Evolutionary conservation across 2,888 invertebrate species (phyloP).

Genomic region (Ophion slaviceki): DNA sequence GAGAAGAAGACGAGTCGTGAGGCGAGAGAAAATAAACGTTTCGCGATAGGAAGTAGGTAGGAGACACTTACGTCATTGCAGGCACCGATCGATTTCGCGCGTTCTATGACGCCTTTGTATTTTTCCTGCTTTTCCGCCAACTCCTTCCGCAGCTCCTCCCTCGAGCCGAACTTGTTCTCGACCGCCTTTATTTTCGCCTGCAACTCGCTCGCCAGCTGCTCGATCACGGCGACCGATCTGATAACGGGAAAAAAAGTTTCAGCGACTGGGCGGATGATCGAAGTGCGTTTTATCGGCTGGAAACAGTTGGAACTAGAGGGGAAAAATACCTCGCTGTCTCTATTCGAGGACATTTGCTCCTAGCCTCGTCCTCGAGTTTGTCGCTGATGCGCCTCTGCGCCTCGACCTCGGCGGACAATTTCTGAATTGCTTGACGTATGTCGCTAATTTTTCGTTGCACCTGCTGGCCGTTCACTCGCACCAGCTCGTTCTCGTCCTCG

Average conservation of each 20-base stretch:
- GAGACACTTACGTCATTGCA: conserved; percentile 73
- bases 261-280: neutral
- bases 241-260: conserved; percentile 23
- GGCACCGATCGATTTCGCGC: conserved; percentile 66
- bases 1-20: neutral
- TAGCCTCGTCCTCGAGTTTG: conserved; percentile 83
- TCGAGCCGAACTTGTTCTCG: conserved; percentile 74
- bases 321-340: conserved; percentile 83
- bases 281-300: neutral
- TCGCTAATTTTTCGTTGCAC: conserved; percentile 66
- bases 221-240: conserved; percentile 73
- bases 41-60: no score
- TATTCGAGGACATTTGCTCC: conserved; percentile 84
- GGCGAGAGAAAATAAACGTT: neutral
- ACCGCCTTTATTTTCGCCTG: conserved; percentile 72
- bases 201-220: conserved; percentile 64
- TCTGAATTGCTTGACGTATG: conserved; percentile 71
- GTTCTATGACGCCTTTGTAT: conserved; percentile 75
- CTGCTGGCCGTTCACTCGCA: conserved; percentile 67
- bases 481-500: conserved; percentile 79
- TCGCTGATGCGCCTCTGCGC: conserved; percentile 80
- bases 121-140: conserved; percentile 78
- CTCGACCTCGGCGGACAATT: conserved; percentile 77
- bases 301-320: conserved; percentile 17
- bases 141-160: conserved; percentile 77